These are phyloP conservation scores for Radopholus similis DNA, from an alignment of 1,140 invertebrate genomes.

Conservation along the genomic window DNA sequence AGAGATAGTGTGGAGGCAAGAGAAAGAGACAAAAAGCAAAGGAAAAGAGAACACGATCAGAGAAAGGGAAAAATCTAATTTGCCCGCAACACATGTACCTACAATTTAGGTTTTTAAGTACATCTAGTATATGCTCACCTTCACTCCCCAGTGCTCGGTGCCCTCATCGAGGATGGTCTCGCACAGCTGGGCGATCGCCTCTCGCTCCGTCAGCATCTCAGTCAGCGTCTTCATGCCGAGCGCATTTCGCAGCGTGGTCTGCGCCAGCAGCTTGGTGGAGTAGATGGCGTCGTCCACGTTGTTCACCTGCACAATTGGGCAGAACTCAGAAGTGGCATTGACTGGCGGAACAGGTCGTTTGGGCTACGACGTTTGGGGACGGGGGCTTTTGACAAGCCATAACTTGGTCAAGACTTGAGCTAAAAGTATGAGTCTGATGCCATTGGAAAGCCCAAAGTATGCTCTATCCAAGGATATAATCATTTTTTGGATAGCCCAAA, in stretches of 20 bases:
- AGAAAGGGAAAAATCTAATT: too few species aligned
- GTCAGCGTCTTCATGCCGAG: conserved; percentile 64
- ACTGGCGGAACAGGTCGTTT: too few species aligned
- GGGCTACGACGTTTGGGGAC: too few species aligned
- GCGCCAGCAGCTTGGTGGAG: conserved; percentile 63
- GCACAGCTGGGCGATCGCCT: conserved; percentile 62
- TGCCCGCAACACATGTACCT: background rate
- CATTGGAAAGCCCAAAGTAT: too few species aligned
- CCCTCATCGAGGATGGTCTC: conserved; percentile 60
- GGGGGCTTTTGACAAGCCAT: background rate
- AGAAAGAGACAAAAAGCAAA: too few species aligned
- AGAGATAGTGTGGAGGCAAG: too few species aligned
- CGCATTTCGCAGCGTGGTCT: conserved; percentile 63
- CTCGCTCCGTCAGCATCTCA: conserved; percentile 64
- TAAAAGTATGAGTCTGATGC: too few species aligned
- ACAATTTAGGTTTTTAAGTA: too few species aligned
- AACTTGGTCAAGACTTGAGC: too few species aligned
- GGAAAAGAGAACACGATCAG: too few species aligned
- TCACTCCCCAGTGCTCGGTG: conserved; percentile 62
- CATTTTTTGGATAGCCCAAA: too few species aligned
- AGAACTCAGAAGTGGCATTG: background rate
- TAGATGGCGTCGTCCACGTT: conserved; percentile 65
- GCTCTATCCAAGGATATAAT: too few species aligned
- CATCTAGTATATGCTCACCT: conserved; percentile 3
- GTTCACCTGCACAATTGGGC: conserved; percentile 56